Percentiles rank a stretch among this genome's conserved stretches.
Evolutionary conservation across 1,140 invertebrate genomes (phyloP).

Genomic region (Drosophila sturtevanti): DNA sequence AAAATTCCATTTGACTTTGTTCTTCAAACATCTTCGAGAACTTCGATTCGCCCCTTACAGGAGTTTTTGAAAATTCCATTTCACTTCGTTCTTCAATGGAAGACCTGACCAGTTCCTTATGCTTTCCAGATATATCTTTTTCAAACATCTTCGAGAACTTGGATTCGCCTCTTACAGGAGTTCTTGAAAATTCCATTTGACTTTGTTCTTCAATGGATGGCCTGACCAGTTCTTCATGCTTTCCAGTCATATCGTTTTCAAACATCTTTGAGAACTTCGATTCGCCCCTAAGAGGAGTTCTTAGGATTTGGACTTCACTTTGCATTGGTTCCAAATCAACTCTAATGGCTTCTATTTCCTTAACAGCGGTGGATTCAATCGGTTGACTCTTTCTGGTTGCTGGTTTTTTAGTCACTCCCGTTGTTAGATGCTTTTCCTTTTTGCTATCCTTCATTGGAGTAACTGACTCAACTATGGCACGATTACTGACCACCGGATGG

Average conservation of each 20-base stretch:
- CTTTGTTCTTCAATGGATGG: too few species aligned
- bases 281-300: neutral
- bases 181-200: neutral
- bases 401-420: neutral
- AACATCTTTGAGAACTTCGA: too few species aligned
- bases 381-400: neutral
- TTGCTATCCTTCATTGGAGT: neutral
- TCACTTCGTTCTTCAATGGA: neutral
- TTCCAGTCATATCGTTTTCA: too few species aligned
- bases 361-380: neutral
- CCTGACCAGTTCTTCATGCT: too few species aligned
- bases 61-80: too few species aligned
- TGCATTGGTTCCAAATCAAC: neutral
- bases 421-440: neutral
- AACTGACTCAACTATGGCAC: constrained; percentile 3
- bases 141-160: neutral
- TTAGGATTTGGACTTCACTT: neutral
- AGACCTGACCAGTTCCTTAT: neutral
- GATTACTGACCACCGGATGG: constrained; percentile 7
- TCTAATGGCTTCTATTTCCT: neutral
- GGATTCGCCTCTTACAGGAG: neutral
- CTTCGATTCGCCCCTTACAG: too few species aligned
- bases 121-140: neutral
- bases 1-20: neutral
- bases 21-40: too few species aligned